Evolutionary conservation across 2,797 vertebrate species (phyloP), one percentile per base, ranked within the genome.

Genomic region (Bovichtus diacanthus): DNA sequence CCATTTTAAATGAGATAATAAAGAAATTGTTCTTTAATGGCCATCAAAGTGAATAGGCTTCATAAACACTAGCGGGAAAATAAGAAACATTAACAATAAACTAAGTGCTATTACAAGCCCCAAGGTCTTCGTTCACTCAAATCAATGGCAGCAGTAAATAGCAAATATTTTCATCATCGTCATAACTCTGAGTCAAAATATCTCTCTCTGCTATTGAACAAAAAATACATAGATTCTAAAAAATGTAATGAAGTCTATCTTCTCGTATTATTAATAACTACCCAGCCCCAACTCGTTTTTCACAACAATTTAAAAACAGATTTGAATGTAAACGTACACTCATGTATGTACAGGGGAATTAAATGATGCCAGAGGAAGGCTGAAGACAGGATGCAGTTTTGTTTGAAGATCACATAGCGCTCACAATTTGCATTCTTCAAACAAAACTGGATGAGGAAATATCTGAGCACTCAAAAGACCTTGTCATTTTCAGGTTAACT

Each of bases 401-500:
- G n/a, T n/a, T n/a, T n/a, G 21, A 60, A 3, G 59, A 47, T 34
- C 27, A 53, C 11, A 38, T 27, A 31, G 36, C n/a, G 75, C 46
- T 74, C 58, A 49, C 19, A 8, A 72, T 78, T 78, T 56, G 29
- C 10, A 72, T 70, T 81, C 62, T 39, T 64, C 23, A 62, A 60
- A 78, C 60, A 36, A 49, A 65, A 66, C 71, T 63, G 25, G 49
- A 77, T 39, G 63, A 78, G 69, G 47, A 70, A 66, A 68, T 18
- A 67, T 61, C 31, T 6, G 62, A 46, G 73, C 29, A 7, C 38
- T 39, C 59, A 61, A 59, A 78, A 10, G 76, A 91, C 82, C 84
- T 74, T 86, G 85, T 85, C 84, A 82, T 83, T 82, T 90, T 68
- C 69, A 89, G 79, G 86, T 91, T 83, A 80, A 83, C 74, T 90